Evolutionary conservation across 2,888 invertebrate genomes (phyloP), one percentile per base, ranked within the genome.

Genomic region (Plemyria rubiginata): DNA sequence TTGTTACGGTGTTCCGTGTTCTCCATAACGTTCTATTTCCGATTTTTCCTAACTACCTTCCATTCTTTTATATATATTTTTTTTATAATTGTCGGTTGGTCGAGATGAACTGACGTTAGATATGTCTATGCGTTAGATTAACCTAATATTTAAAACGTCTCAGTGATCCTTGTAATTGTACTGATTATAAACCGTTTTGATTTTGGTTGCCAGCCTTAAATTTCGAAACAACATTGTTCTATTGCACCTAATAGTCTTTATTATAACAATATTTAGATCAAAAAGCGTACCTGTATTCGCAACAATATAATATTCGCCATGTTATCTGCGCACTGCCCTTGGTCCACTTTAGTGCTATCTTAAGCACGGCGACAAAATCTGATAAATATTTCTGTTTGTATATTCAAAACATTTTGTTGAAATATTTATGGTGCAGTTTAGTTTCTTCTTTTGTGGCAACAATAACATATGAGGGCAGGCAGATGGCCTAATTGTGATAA

Each of bases 271-370:
- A 16, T 45, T 45, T 45, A 11, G 32, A 41, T 15, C 41, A 55
- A 64, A 57, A 54, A 63, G 60, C 15, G 15, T 67, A 65, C 63
- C 64, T 60, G 48, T 60, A 63, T 70, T 66, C 59, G 65, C 69
- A 65, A 68, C 58, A 52, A 55, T 51, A 69, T 54, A 63, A 53
- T n/a, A n/a, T 48, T 65, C 49, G 80, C 88, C 89, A 90, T 88
- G 88, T 88, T 90, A 90, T 90, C 88, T 79, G 78, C 72, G 79
- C 74, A 76, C 73, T 82, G 90, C 90, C 91, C 92, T 92, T 92
- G 92, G 87, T 87, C 92, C 85, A 92, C 86, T 87, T 92, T 82
- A 77, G 59, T 63, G 78, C 83, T 90, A 90, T 90, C 88, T 85
- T 83, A 79, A 82, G 81, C 83, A 50, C 55, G 81, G 58, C 82